A percentile compares a stretch with the other conserved stretches of the same genome.
Conservation (phyloP, 2,113 vertebrate genomes). For the Cephalophus harveyi region DNA sequence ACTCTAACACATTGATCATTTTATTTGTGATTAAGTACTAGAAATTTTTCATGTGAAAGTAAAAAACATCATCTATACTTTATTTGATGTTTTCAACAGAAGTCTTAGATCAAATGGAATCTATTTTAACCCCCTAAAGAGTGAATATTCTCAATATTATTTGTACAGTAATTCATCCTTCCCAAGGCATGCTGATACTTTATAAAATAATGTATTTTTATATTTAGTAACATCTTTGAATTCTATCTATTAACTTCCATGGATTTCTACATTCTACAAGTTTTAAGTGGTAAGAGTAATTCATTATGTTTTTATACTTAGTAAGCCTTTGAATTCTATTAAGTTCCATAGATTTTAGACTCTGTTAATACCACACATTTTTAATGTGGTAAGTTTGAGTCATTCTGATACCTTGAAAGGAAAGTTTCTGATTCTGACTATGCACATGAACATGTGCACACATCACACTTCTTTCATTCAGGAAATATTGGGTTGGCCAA, state of each 20-base stretch:
- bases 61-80: not conserved
- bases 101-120: not conserved
- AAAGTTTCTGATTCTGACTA: not conserved
- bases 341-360: not conserved
- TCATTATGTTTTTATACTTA: not conserved
- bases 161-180: not conserved
- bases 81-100: not conserved
- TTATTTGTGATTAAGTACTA: not conserved
- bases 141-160: not conserved
- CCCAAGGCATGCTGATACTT: not conserved
- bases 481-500: not conserved
- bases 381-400: not conserved
- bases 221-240: not conserved
- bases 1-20: not conserved
- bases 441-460: not conserved
- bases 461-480: not conserved
- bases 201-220: not conserved
- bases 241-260: not conserved
- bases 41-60: not conserved
- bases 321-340: not conserved
- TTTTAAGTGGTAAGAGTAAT: slow-evolving; percentile 1
- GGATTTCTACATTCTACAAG: not conserved
- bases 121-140: not conserved
- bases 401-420: not conserved
- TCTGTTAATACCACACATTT: not conserved